Conservation (phyloP, 2,888 invertebrate genomes). For the Agrochola lota region DNA sequence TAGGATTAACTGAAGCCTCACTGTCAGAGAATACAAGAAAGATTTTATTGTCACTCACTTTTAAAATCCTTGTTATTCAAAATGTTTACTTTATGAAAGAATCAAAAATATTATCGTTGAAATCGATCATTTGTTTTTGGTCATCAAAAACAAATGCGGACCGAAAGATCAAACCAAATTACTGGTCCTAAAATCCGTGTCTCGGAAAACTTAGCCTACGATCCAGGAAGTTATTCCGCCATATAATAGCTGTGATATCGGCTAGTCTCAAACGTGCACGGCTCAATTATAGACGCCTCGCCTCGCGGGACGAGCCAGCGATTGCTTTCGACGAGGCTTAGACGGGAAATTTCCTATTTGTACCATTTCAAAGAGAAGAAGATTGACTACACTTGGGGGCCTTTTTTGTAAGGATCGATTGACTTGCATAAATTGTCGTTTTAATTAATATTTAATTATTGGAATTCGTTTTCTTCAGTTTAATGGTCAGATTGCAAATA, state of each 20-base stretch:
- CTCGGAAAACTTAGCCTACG: conserved; percentile 19
- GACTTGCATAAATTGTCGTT: neutral
- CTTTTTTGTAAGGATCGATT: conserved; percentile 11
- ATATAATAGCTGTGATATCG: conserved; percentile 56
- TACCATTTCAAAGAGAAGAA: conserved; percentile 42
- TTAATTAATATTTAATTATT: neutral
- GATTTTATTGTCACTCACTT: conserved; percentile 16
- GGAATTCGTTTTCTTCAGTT: neutral
- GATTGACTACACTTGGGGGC: neutral
- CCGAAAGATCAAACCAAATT: conserved; percentile 17
- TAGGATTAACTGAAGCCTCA: neutral
- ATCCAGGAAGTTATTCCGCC: conserved; percentile 36
- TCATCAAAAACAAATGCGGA: neutral
- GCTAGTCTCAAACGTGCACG: conserved; percentile 42
- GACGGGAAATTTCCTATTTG: conserved; percentile 55
- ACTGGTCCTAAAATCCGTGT: conserved; percentile 19
- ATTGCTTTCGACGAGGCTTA: conserved; percentile 61
- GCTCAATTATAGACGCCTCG: conserved; percentile 62
- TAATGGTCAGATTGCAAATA: neutral
- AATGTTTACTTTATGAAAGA: neutral
- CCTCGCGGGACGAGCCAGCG: conserved; percentile 53
- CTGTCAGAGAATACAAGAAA: neutral
- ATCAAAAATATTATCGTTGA: neutral
- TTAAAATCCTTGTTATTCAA: neutral
- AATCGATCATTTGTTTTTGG: neutral